A percentile compares a stretch with the other conserved stretches of the same genome.
Conservation (phyloP, 1,140 invertebrate genomes). For the Copidosoma floridanum region DNA sequence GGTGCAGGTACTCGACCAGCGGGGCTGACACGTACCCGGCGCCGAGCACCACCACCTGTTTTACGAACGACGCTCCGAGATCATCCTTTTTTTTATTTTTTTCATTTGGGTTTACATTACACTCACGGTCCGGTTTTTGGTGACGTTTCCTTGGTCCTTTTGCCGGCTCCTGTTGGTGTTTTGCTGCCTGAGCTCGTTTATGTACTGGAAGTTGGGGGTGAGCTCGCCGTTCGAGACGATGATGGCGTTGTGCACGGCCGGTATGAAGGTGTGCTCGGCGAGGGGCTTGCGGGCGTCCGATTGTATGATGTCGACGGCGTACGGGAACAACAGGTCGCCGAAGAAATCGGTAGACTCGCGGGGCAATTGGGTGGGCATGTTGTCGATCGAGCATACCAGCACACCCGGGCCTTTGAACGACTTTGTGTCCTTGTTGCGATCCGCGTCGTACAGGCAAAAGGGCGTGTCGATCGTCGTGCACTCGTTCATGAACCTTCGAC, state of each 20-base stretch:
- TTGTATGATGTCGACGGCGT: constrained; percentile 84
- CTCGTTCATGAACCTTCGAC: constrained; percentile 89
- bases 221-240: constrained; percentile 93
- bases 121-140: constrained; percentile 7
- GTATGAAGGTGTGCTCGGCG: constrained; percentile 74
- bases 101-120: neutral
- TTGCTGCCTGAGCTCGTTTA: constrained; percentile 77
- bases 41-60: constrained; percentile 82
- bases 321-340: constrained; percentile 88
- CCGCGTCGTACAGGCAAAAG: constrained; percentile 97
- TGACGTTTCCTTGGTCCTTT: constrained; percentile 40
- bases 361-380: constrained; percentile 99
- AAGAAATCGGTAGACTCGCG: constrained; percentile 97
- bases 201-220: constrained; percentile 93
- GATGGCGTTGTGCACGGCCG: constrained; percentile 83
- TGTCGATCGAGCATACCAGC: constrained; percentile 97
- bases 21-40: constrained; percentile 94
- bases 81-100: neutral
- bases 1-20: constrained; percentile 88
- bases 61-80: neutral
- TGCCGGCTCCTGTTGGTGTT: constrained; percentile 46
- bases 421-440: constrained; percentile 94
- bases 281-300: constrained; percentile 85
- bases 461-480: constrained; percentile 99
- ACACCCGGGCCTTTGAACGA: constrained; percentile 96